Percentiles rank a stretch among this genome's conserved stretches.
phyloP scores from a whole-genome alignment of 1,140 invertebrate species.

The Luehdorfia chinensis region DNA sequence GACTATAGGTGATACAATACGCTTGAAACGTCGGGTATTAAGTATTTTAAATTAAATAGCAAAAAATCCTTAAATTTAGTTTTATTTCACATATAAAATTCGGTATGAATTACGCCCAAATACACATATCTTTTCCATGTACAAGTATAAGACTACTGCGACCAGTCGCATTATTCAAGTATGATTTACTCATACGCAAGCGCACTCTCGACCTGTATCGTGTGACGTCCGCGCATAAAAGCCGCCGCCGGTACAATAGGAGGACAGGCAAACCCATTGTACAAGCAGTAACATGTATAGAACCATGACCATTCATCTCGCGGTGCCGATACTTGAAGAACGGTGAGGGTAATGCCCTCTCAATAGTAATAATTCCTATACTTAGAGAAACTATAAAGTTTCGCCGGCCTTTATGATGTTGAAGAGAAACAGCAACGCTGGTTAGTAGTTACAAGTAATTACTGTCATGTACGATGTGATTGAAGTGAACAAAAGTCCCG shows the following conservation, averaged over 20 bases:
- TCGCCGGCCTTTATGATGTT: constrained; percentile 24
- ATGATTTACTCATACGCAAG: too few relatives aligned
- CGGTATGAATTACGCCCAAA: too few relatives aligned
- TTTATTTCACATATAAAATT: too few relatives aligned
- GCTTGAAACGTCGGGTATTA: too few relatives aligned
- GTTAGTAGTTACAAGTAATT: constrained; percentile 4
- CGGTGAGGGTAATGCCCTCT: constrained; percentile 41
- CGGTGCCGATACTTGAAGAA: constrained; percentile 36
- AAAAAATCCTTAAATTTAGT: too few relatives aligned
- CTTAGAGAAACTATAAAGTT: constrained; percentile 24
- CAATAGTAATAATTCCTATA: constrained; percentile 55
- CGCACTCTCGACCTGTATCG: constrained; percentile 30
- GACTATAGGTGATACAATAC: too few relatives aligned
- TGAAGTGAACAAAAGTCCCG: neutral
- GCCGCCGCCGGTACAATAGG: constrained; percentile 61
- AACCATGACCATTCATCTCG: constrained; percentile 55
- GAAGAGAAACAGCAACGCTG: constrained; percentile 4
- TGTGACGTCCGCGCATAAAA: constrained; percentile 55
- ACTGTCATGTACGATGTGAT: neutral
- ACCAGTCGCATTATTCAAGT: too few relatives aligned
- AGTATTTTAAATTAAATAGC: too few relatives aligned
- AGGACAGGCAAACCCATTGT: constrained; percentile 48
- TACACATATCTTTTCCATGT: too few relatives aligned
- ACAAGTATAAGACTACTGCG: too few relatives aligned
- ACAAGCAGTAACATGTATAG: constrained; percentile 40